Conservation (phyloP, 2,797 vertebrate genomes). For the Sebastes vulpes region DNA sequence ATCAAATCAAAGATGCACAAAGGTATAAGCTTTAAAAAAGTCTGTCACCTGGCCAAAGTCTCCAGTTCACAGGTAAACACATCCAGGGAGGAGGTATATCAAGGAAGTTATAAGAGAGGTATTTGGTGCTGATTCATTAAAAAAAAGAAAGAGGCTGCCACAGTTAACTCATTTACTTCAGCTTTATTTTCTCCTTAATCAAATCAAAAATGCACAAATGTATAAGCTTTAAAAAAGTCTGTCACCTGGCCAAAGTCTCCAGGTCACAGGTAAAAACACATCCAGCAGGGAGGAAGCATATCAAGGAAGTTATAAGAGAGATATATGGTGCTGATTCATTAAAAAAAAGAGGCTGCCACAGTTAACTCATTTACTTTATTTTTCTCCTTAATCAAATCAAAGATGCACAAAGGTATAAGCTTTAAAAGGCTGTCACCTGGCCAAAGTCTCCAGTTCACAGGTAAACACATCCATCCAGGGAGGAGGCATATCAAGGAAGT, state of each 20-base stretch:
- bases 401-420: slow-evolving; percentile 27
- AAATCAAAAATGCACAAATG: slow-evolving; percentile 14
- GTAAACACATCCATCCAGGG: slow-evolving; percentile 20
- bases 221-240: slow-evolving; percentile 24
- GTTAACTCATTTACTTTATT: not conserved
- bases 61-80: slow-evolving; percentile 35
- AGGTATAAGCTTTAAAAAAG: slow-evolving; percentile 17
- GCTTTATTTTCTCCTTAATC: not conserved
- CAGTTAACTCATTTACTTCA: not conserved
- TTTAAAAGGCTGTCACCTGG: slow-evolving; percentile 53
- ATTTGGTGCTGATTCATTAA: not conserved
- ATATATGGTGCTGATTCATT: not conserved
- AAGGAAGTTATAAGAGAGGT: not conserved
- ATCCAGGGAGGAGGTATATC: not conserved
- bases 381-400: not conserved
- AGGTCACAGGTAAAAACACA: slow-evolving; percentile 25
- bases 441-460: slow-evolving; percentile 34
- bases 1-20: slow-evolving; percentile 24
- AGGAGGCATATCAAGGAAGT: not conserved
- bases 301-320: not conserved
- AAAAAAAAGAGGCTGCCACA: not conserved
- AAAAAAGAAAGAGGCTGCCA: not conserved
- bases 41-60: slow-evolving; percentile 57
- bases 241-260: slow-evolving; percentile 55
- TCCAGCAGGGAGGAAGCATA: not conserved